Percentiles rank a stretch among this genome's conserved stretches.
Conservation (phyloP, 2,113 vertebrate species). For the Gorilla gorilla region DNA sequence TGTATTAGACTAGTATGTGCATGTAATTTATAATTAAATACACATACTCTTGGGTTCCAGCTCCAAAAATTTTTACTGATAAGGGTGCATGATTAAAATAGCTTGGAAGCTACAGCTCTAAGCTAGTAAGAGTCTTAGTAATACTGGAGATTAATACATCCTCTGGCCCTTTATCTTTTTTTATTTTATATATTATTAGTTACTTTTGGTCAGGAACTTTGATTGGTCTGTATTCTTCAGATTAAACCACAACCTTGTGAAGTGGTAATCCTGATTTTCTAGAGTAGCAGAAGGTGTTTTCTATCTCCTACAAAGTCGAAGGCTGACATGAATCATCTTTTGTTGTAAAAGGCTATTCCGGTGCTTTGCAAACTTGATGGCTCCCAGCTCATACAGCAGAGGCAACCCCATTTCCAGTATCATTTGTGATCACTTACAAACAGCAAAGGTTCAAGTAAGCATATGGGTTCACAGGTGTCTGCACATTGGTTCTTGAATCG, state of each 20-base stretch:
- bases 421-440: not conserved
- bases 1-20: not conserved
- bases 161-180: not conserved
- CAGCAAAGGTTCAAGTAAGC: not conserved
- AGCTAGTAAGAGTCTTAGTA: not conserved
- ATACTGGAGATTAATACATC: not conserved
- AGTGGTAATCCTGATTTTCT: not conserved
- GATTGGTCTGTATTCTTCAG: not conserved
- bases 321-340: not conserved
- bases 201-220: not conserved
- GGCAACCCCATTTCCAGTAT: not conserved
- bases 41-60: not conserved
- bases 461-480: not conserved
- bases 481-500: not conserved
- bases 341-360: not conserved
- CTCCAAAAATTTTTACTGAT: not conserved
- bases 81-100: not conserved
- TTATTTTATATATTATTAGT: not conserved
- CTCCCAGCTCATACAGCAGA: not conserved
- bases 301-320: not conserved
- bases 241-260: not conserved
- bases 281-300: not conserved
- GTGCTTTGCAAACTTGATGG: not conserved
- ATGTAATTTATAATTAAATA: not conserved
- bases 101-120: not conserved